A percentile compares a stretch with the other conserved stretches of the same genome.
These are phyloP conservation scores for Aporophyla nigra DNA, from an alignment of 2,888 invertebrate species.

Conservation along the genomic window DNA sequence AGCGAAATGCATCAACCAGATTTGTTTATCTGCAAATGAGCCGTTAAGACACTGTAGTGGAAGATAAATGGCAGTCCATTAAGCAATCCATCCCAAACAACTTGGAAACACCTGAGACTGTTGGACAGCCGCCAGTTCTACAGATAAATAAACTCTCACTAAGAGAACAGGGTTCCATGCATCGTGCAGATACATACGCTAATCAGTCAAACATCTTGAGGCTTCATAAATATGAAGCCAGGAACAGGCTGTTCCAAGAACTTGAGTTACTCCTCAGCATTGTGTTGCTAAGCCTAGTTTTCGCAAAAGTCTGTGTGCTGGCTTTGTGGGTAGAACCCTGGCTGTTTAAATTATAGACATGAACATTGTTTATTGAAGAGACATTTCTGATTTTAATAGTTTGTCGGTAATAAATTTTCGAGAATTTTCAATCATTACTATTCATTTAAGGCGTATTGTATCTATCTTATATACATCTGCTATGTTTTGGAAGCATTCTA, in stretches of 20 bases:
- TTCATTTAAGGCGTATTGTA: not conserved
- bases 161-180: conserved; percentile 3
- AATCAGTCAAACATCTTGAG: conserved; percentile 11
- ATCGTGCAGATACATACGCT: conserved; percentile 10
- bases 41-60: conserved; percentile 17
- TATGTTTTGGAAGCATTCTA: not conserved
- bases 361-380: not conserved
- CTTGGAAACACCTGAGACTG: conserved; percentile 54
- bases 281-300: not conserved
- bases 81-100: conserved; percentile 43
- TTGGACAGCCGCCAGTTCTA: conserved; percentile 48
- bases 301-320: too few relatives aligned
- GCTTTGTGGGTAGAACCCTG: too few relatives aligned
- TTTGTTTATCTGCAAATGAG: conserved; percentile 20
- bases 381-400: too few relatives aligned
- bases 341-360: not conserved
- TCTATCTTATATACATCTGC: not conserved
- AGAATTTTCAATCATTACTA: not conserved
- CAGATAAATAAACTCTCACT: conserved; percentile 35
- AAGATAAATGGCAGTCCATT: conserved; percentile 40
- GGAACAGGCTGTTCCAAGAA: not conserved
- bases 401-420: not conserved
- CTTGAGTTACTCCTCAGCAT: conserved; percentile 4
- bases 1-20: conserved; percentile 12
- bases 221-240: conserved; percentile 10